A percentile compares a stretch with the other conserved stretches of the same genome.
These are phyloP conservation scores for Sebastes umbrosus DNA, from an alignment of 2,797 vertebrate genomes.

Conservation along the genomic window DNA sequence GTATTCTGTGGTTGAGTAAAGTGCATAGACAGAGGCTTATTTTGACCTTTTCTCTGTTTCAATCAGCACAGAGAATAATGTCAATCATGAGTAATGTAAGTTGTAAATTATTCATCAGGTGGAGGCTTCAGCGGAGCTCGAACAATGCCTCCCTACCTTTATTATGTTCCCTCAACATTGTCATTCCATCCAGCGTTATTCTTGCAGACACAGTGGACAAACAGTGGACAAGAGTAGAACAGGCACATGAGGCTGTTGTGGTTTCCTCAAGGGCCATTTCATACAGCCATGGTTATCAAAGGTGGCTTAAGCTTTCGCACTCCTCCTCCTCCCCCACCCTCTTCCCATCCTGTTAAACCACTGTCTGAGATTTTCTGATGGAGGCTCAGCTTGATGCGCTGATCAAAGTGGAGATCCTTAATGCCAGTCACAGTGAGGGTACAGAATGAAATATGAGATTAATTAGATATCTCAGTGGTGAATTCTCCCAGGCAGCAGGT, in stretches of 20 bases:
- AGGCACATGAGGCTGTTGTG: constrained; percentile 56
- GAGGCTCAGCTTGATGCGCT: constrained; percentile 60
- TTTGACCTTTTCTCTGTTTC: background rate
- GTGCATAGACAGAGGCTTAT: background rate
- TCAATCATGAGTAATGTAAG: constrained; percentile 1
- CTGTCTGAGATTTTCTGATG: constrained; percentile 56
- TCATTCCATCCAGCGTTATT: constrained; percentile 40
- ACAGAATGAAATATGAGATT: constrained; percentile 78
- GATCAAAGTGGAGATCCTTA: constrained; percentile 79
- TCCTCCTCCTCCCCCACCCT: background rate
- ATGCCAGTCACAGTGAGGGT: constrained; percentile 71
- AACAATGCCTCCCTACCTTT: constrained; percentile 42
- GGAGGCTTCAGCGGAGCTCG: constrained; percentile 4
- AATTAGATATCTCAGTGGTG: constrained; percentile 80
- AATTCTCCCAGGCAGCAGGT: constrained; percentile 79
- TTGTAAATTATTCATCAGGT: constrained; percentile 16
- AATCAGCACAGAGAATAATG: background rate
- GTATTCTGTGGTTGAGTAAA: constrained; percentile 5
- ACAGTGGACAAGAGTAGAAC: constrained; percentile 53
- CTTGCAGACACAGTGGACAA: constrained; percentile 31
- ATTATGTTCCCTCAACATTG: constrained; percentile 47
- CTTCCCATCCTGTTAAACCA: constrained; percentile 42
- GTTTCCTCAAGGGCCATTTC: constrained; percentile 64
- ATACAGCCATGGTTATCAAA: constrained; percentile 57
- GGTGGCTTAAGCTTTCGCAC: constrained; percentile 50